Conservation (phyloP, 2,888 invertebrate species). For the Hesperia comma region DNA sequence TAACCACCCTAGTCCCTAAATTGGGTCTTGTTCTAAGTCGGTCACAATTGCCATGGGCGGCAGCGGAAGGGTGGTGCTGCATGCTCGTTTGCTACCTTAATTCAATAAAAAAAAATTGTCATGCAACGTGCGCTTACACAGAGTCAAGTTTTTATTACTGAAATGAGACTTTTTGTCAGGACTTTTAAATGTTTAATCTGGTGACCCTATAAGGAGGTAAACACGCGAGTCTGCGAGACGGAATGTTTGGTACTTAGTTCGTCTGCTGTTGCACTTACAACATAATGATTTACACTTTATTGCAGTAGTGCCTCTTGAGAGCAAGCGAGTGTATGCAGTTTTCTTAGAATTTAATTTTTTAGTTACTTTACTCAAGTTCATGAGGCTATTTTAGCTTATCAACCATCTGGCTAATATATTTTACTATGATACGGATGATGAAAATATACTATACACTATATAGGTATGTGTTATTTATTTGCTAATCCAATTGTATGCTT, state of each 20-base stretch:
- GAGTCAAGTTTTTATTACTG: too few species aligned
- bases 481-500: too few species aligned
- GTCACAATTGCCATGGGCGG: too few species aligned
- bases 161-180: too few species aligned
- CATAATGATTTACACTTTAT: conserved; percentile 38
- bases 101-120: too few species aligned
- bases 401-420: background rate
- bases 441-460: too few species aligned
- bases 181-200: background rate
- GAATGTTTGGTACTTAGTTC: conserved; percentile 32
- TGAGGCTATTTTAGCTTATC: background rate
- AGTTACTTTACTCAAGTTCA: conserved; percentile 1
- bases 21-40: too few species aligned
- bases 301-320: conserved; percentile 29
- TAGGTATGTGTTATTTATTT: too few species aligned
- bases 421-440: background rate
- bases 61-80: too few species aligned
- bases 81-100: too few species aligned
- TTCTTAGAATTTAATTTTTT: conserved; percentile 12
- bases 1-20: too few species aligned
- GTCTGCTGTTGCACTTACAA: conserved; percentile 36
- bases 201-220: conserved; percentile 16
- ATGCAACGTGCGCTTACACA: too few species aligned
- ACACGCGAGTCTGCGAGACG: conserved; percentile 31
- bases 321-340: conserved; percentile 13